Percentiles rank a stretch among this genome's conserved stretches.
phyloP scores from a whole-genome alignment of 1,140 invertebrate species.

The Meloidogyne hapla region DNA sequence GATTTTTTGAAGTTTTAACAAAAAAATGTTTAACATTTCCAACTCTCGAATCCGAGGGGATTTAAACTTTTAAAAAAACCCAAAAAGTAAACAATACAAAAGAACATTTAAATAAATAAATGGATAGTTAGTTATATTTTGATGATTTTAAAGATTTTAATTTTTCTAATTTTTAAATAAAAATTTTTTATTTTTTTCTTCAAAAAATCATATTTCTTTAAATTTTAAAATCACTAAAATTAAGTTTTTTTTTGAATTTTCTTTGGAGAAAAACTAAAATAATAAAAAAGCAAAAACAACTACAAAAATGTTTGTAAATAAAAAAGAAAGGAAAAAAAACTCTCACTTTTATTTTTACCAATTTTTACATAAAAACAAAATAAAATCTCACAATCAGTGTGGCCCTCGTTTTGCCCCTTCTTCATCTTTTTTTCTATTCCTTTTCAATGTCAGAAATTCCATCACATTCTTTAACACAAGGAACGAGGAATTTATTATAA shows the following conservation, averaged over 20 bases:
- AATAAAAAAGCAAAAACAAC: background rate
- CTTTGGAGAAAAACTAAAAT: background rate
- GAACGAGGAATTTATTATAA: conserved; percentile 80
- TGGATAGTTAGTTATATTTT: too few species aligned
- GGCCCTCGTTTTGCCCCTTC: conserved; percentile 42
- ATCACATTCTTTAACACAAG: conserved; percentile 71
- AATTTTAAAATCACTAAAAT: too few species aligned
- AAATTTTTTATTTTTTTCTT: background rate
- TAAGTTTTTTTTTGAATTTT: background rate
- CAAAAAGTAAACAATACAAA: too few species aligned
- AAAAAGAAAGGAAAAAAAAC: background rate
- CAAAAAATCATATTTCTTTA: background rate
- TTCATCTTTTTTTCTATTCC: conserved; percentile 59
- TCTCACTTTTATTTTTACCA: background rate
- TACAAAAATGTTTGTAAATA: background rate
- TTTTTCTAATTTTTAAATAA: too few species aligned
- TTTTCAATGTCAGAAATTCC: conserved; percentile 60
- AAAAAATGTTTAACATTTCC: too few species aligned
- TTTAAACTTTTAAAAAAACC: too few species aligned
- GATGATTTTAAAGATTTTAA: too few species aligned
- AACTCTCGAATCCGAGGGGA: too few species aligned
- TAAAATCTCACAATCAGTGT: conserved; percentile 43
- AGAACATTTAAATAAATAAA: too few species aligned
- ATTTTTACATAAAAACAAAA: background rate
- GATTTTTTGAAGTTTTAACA: too few species aligned